These are phyloP conservation scores for Clitarchus hookeri DNA, from an alignment of 2,888 invertebrate species.

Conservation along the genomic window DNA sequence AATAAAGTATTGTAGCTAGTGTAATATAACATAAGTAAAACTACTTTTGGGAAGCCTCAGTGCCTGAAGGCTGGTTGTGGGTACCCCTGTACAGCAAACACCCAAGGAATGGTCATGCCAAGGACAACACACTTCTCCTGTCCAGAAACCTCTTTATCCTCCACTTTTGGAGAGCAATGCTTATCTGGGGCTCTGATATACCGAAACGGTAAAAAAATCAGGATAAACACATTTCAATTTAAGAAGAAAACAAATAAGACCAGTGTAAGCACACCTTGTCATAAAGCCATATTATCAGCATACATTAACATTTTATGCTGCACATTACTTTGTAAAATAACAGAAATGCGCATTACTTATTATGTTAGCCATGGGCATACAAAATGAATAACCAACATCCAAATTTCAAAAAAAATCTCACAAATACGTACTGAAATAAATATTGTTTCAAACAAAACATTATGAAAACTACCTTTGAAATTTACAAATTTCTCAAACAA, in stretches of 20 bases:
- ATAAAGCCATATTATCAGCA: no score
- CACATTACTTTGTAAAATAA: not conserved
- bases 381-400: no score
- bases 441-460: no score
- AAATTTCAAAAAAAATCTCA: no score
- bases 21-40: not conserved
- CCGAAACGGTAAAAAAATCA: not conserved
- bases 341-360: not conserved
- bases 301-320: no score
- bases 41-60: no score
- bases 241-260: not conserved
- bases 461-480: no score
- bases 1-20: conserved; percentile 40
- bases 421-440: no score
- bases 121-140: conserved; percentile 52
- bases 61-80: conserved; percentile 66
- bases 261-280: no score
- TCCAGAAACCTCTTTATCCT: conserved; percentile 33
- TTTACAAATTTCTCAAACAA: no score
- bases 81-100: conserved; percentile 46
- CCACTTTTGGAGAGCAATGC: conserved; percentile 45
- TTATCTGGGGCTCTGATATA: conserved; percentile 45
- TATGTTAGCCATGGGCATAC: no score
- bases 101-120: conserved; percentile 62
- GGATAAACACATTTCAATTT: not conserved